A percentile compares a stretch with the other conserved stretches of the same genome.
Evolutionary conservation across 2,113 vertebrate genomes (phyloP).

Genomic region (Scartelaos histophorus): DNA sequence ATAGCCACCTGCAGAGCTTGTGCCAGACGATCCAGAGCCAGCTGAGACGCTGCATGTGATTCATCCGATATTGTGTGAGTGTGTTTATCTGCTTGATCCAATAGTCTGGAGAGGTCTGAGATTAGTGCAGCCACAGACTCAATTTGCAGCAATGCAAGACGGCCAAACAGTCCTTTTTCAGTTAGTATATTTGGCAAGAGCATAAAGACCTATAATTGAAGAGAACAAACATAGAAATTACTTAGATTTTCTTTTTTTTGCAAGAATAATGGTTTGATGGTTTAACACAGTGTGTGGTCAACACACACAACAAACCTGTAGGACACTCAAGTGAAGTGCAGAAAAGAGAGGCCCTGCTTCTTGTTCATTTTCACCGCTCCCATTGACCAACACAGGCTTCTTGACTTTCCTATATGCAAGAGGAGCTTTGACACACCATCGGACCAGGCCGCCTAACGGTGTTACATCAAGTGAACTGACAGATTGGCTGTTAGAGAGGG

Average conservation of each 20-base stretch:
- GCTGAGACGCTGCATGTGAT: constrained; percentile 78
- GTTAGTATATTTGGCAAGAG: constrained; percentile 87
- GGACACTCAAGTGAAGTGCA: constrained; percentile 90
- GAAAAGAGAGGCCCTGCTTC: constrained; percentile 84
- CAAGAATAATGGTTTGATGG: too few relatives aligned
- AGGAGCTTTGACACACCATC: constrained; percentile 94
- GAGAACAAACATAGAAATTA: background rate
- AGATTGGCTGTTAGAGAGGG: constrained; percentile 86
- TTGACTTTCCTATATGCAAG: constrained; percentile 83
- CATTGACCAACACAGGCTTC: constrained; percentile 76
- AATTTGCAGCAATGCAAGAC: constrained; percentile 87
- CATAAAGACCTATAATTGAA: constrained; percentile 83
- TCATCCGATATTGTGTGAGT: constrained; percentile 82
- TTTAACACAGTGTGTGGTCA: background rate
- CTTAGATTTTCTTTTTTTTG: background rate
- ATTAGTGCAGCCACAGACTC: constrained; percentile 85
- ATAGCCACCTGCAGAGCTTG: constrained; percentile 94
- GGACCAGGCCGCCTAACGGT: constrained; percentile 86
- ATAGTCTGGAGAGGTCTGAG: constrained; percentile 72
- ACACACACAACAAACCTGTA: constrained; percentile 86
- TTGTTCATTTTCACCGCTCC: constrained; percentile 44
- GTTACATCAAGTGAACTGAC: constrained; percentile 91
- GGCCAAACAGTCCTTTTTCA: constrained; percentile 91
- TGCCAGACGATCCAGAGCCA: constrained; percentile 90
- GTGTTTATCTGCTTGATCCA: constrained; percentile 89